phyloP scores from a whole-genome alignment of 2,888 invertebrate species.

The Drosophila formosana region DNA sequence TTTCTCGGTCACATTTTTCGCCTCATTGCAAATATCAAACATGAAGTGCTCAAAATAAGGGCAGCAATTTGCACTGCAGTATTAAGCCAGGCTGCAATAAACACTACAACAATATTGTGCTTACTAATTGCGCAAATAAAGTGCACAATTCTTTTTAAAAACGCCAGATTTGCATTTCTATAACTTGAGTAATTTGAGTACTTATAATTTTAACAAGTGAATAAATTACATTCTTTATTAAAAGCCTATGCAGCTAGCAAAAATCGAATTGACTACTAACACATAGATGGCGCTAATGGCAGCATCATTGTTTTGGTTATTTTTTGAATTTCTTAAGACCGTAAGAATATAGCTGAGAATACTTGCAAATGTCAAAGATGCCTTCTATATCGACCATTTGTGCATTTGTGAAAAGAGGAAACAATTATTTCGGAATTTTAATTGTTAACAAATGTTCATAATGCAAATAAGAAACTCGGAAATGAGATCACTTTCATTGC shows the following conservation, averaged over 20 bases:
- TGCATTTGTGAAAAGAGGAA: not conserved
- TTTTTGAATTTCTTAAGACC: not conserved
- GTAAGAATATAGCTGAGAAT: not conserved
- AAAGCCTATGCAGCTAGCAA: not conserved
- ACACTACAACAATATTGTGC: not conserved
- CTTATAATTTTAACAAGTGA: no score
- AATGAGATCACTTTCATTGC: slow-evolving; percentile 12
- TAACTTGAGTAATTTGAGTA: not conserved
- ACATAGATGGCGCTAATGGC: not conserved
- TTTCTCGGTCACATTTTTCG: not conserved
- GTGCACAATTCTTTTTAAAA: not conserved
- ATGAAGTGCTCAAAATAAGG: slow-evolving; percentile 5
- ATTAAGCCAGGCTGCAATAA: slow-evolving; percentile 3
- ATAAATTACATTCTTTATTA: not conserved
- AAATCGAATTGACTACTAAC: not conserved
- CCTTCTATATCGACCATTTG: not conserved
- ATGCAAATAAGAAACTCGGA: slow-evolving; percentile 5
- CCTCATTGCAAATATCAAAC: slow-evolving; percentile 19
- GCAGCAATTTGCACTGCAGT: slow-evolving; percentile 28
- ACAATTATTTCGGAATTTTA: slow-evolving; percentile 7
- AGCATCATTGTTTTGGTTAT: no score
- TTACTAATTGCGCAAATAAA: not conserved
- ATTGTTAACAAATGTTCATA: slow-evolving; percentile 4
- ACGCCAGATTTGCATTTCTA: not conserved
- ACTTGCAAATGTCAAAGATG: not conserved